Base-by-base conservation (phyloP, 2,888 invertebrate species). In the Augochlorella aurata region DNA sequence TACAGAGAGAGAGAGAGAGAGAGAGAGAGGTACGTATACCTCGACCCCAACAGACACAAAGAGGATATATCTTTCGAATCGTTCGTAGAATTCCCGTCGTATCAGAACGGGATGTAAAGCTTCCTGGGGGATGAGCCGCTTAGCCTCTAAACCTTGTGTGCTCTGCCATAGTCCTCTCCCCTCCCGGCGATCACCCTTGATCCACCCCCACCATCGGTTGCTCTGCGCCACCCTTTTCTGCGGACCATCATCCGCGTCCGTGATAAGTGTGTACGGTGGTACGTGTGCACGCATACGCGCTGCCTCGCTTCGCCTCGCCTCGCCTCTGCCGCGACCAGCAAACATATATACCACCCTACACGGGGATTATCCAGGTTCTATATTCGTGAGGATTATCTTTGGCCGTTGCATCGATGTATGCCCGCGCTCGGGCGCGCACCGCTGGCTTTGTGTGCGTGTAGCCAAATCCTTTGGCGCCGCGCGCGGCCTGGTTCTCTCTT, bases 361-460 rank as follows among this genome's bases (percentile, higher is more conserved):
- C 89, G 89, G 88, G 91, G 93, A 93, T 93, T 93, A 93, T 93
- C 93, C 92, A 85, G 86, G 89, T 90, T 91, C 91, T 91, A 91
- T 91, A 92, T 92, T 92, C 91, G 92, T 88, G 90, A 89, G 93
- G 93, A 93, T 93, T 93, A 93, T 93, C 93, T 92, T 90, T 85
- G 88, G 89, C 88, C 87, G 87, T 81, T 68, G 73, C 81, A 80
- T 82, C 82, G 79, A 81, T 81, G 82, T 84, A 81, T 82, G 77
- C 65, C 63, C 74, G 80, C 79, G 81, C 70, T 38, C 38, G 82
- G 68, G 76, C 71, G 47, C 10, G 72, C 77, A 44, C 38, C 38
- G 38, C 50, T 29, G 75, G 69, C 61, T 84, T 78, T 77, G 74
- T 85, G 83, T 85, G 85, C 84, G 88, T 86, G 87, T 89, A 88